Conservation (phyloP, 2,113 vertebrate species). For the Dicaeum eximium region DNA sequence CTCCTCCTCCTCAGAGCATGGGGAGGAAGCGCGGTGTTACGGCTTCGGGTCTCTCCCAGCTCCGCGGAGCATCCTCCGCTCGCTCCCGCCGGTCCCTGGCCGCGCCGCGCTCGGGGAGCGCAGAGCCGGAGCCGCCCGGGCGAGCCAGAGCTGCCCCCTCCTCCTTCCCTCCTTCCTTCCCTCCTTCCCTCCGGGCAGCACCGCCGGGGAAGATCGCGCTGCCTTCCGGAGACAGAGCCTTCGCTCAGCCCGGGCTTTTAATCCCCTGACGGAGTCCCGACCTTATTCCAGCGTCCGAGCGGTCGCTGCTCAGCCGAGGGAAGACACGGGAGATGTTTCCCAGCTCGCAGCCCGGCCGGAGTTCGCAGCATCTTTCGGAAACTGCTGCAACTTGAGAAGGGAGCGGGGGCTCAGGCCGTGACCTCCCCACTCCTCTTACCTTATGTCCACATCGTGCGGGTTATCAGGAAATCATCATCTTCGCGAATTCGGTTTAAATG, state of each 20-base stretch:
- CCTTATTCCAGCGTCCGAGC: not conserved
- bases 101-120: not conserved
- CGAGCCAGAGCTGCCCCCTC: not conserved
- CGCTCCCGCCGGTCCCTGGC: fast-evolving
- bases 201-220: not conserved
- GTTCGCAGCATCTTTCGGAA: not conserved
- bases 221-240: not conserved
- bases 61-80: not conserved
- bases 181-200: not conserved
- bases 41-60: not conserved
- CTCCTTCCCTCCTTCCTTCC: not conserved
- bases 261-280: not conserved
- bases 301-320: not conserved
- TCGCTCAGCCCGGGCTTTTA: not conserved
- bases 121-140: not conserved
- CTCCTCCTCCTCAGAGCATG: not conserved
- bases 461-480: not conserved
- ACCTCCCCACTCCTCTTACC: not conserved
- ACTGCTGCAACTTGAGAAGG: not conserved
- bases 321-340: not conserved
- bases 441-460: not conserved
- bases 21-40: not conserved
- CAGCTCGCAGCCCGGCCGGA: not conserved
- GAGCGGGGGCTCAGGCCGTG: not conserved
- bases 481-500: not conserved